Conservation (phyloP, 2,797 vertebrate genomes). For the Macropus fuliginosus region DNA sequence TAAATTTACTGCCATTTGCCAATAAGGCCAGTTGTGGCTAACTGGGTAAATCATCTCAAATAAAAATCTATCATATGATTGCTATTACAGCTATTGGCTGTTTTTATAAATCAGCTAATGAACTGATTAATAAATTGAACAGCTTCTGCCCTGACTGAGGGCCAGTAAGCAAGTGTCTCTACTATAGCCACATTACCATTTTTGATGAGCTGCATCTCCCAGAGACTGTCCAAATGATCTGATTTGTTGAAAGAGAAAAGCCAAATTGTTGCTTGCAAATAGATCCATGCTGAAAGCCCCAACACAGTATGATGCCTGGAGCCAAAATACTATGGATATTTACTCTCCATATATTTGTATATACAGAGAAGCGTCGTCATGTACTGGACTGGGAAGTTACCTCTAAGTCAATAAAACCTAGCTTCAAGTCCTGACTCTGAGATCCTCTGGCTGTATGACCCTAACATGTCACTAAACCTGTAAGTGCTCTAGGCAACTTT, state of each 20-base stretch:
- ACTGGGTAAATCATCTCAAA: conserved; percentile 65
- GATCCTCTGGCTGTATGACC: no score
- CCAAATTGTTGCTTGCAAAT: not conserved
- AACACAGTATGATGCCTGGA: not conserved
- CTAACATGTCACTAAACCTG: not conserved
- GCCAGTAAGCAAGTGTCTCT: conserved; percentile 50
- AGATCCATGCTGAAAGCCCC: not conserved
- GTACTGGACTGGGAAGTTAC: not conserved
- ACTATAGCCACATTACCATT: conserved; percentile 51
- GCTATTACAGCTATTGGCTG: conserved; percentile 56
- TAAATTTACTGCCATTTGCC: conserved; percentile 58
- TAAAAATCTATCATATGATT: conserved; percentile 69
- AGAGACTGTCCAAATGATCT: conserved; percentile 18
- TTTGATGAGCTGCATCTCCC: conserved; percentile 40
- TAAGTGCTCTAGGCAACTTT: not conserved
- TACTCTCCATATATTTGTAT: not conserved
- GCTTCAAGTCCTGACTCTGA: not conserved
- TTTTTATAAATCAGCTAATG: conserved; percentile 68
- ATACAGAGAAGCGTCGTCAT: not conserved
- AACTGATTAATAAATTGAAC: conserved; percentile 39
- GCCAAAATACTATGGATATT: not conserved
- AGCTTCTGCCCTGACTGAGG: conserved; percentile 61
- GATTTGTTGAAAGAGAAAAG: not conserved
- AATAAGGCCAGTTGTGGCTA: conserved; percentile 52
- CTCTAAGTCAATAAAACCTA: not conserved